Evolutionary conservation across 64 coral and sea anemone genomes (phyloP).

Genomic region (Exaiptasia diaphana): DNA sequence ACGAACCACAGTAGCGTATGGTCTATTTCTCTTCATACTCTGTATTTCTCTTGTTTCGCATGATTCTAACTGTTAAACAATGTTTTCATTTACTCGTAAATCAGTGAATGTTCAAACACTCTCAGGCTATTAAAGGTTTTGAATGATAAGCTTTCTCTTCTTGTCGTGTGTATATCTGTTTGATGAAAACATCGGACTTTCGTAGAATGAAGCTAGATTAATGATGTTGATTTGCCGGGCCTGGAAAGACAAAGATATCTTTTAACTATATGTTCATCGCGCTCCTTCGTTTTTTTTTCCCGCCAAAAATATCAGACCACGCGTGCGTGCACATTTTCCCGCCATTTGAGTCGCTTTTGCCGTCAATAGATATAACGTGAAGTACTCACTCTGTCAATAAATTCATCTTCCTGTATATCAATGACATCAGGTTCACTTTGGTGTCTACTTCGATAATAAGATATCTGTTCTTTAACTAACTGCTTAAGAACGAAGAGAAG

Average conservation of each 20-base stretch:
- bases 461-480: slow-evolving; percentile 78
- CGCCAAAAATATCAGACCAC: no score
- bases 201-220: slow-evolving; percentile 84
- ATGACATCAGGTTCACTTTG: slow-evolving; percentile 80
- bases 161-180: slow-evolving; percentile 93
- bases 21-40: no score
- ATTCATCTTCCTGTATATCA: slow-evolving; percentile 92
- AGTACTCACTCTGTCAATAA: slow-evolving; percentile 75
- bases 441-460: slow-evolving; percentile 79
- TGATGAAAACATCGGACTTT: slow-evolving; percentile 69
- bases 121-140: slow-evolving; percentile 76
- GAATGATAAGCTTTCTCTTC: slow-evolving; percentile 92
- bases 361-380: no score
- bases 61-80: no score
- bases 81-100: no score
- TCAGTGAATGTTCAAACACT: no score
- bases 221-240: slow-evolving; percentile 85
- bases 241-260: slow-evolving; percentile 30
- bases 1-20: no score
- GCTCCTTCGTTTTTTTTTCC: no score
- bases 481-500: slow-evolving; percentile 90
- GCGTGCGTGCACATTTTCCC: no score
- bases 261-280: no score
- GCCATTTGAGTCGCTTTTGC: no score
- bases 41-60: no score